Base-by-base conservation (phyloP, 2,113 vertebrate genomes). In the Campylomormyrus tamandua region DNA sequence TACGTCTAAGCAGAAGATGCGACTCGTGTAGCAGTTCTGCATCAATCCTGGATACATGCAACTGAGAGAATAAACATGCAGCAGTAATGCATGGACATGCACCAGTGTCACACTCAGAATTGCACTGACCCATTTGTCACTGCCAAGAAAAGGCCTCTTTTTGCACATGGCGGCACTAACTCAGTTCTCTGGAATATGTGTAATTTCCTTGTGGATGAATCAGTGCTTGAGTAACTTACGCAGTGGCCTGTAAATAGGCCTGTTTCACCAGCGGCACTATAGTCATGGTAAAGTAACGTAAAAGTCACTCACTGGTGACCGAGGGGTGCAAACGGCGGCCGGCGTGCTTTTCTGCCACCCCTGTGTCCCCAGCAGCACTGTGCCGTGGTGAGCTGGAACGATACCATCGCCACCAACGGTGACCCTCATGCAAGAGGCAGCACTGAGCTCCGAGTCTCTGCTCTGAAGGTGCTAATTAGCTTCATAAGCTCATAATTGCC, bases 401-500 rank as follows among this genome's bases (percentile, higher is more conserved):
- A 89, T 66, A 49, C 50, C 70, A 45, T 88, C 83, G 52, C 45
- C 90, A 45, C 58, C 88, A 83, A 52, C 49, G 42, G 88, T 50
- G 45, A 27, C 52, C 89, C 74, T 56, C 87, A 19, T 50, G 24
- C 70, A 19, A 89, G 39, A 31, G 48, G 27, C 42, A 1, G 77
- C 53, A 3, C 39, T 62, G 77, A 19, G 39, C 53, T 87, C 49
- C 13, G 62, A 83, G 50, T 9, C 46, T 46, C 45, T 62, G 35
- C 87, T 50, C 48, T 15, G 35, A 77, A 83, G 53, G 90, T 88
- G 62, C 87, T 74, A 89, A 91, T 92, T 91, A 89, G 70, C 89
- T 89, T 83, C 89, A 91, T 91, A 91, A 91, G 89, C 93, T 90
- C 90, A 88, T 92, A 92, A 93, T 92, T 91, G 90, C 70, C 58